These are phyloP conservation scores for Drosophila sucinea DNA, from an alignment of 1,140 invertebrate genomes.

Conservation along the genomic window DNA sequence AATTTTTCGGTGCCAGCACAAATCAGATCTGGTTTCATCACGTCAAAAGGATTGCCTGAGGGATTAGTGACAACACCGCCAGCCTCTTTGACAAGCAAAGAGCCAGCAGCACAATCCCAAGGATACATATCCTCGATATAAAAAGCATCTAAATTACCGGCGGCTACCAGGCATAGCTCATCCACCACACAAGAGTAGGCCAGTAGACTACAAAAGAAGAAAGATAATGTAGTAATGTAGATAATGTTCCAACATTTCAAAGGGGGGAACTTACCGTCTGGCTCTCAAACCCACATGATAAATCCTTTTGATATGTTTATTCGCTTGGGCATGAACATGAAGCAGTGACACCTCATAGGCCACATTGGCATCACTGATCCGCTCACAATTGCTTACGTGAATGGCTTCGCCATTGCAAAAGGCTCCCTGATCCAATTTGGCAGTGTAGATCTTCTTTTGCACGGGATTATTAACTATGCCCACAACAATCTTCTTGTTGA, in stretches of 20 bases:
- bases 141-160: slow-evolving; percentile 89
- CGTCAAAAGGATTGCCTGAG: slow-evolving; percentile 86
- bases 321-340: slow-evolving; percentile 67
- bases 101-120: slow-evolving; percentile 89
- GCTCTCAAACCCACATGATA: slow-evolving; percentile 72
- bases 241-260: not conserved
- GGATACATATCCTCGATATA: slow-evolving; percentile 88
- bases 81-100: slow-evolving; percentile 89
- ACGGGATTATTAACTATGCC: slow-evolving; percentile 92
- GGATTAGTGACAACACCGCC: slow-evolving; percentile 85
- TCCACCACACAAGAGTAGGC: slow-evolving; percentile 77
- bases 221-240: not conserved
- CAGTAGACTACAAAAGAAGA: slow-evolving; percentile 48
- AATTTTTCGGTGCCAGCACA: slow-evolving; percentile 85
- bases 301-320: slow-evolving; percentile 79
- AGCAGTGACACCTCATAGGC: slow-evolving; percentile 79
- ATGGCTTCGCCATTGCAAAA: slow-evolving; percentile 89
- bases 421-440: slow-evolving; percentile 88
- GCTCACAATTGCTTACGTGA: slow-evolving; percentile 66
- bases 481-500: slow-evolving; percentile 87
- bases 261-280: slow-evolving; percentile 55
- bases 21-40: slow-evolving; percentile 87
- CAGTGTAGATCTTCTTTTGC: slow-evolving; percentile 89
- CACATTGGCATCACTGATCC: slow-evolving; percentile 73
- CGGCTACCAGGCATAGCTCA: slow-evolving; percentile 89